phyloP scores from a whole-genome alignment of 2,113 vertebrate genomes.

The Takifugu bimaculatus region DNA sequence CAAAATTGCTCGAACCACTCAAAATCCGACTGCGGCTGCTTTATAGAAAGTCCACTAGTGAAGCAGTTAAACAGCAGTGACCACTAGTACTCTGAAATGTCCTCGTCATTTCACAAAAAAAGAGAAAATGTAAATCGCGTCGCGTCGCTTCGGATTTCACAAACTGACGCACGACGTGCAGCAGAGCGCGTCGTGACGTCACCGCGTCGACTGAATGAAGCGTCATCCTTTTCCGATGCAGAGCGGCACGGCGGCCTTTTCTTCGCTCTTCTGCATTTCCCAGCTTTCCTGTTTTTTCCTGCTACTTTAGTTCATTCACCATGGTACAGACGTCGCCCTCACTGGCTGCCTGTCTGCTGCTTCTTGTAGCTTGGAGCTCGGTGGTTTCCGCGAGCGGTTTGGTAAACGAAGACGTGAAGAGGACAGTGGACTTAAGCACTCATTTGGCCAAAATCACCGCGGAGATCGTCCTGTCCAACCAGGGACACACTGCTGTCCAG shows the following conservation, averaged over 20 bases:
- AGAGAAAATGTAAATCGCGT: too few species aligned
- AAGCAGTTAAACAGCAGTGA: too few species aligned
- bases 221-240: conserved; percentile 73
- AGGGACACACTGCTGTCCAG: conserved; percentile 67
- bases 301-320: not conserved
- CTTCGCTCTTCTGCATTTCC: conserved; percentile 44
- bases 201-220: conserved; percentile 62
- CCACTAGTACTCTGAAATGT: too few species aligned
- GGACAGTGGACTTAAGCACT: conserved; percentile 87
- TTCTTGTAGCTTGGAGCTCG: conserved; percentile 47
- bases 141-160: not conserved
- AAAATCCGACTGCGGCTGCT: too few species aligned
- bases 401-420: conserved; percentile 88
- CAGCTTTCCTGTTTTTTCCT: not conserved
- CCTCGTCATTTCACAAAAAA: too few species aligned
- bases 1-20: too few species aligned
- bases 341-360: conserved; percentile 38
- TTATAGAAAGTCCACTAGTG: too few species aligned
- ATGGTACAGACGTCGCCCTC: conserved; percentile 29
- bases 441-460: conserved; percentile 90
- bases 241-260: conserved; percentile 61
- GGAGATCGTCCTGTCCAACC: conserved; percentile 82
- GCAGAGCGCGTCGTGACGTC: conserved; percentile 36
- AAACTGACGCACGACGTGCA: not conserved
- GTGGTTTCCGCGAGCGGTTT: conserved; percentile 64